Base-by-base conservation (phyloP, 2,113 vertebrate genomes). In the Hippocampus mohnikei region DNA sequence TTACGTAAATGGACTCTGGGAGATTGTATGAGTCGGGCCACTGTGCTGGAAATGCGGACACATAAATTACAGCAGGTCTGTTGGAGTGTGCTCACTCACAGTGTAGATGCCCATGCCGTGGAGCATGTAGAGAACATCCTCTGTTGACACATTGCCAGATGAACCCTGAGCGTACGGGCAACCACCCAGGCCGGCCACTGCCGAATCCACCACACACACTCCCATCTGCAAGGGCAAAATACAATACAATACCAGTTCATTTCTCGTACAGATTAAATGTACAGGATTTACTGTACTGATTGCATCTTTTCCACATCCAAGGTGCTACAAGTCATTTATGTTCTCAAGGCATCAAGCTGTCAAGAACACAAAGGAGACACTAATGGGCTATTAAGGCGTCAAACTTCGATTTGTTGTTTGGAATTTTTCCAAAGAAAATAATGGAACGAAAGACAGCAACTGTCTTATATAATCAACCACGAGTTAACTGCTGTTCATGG, bases 51-150 rank as follows among this genome's bases (percentile, higher is more conserved):
- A 78, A 81, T 69, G 42, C 21, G 61, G 53, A 76, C 13, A 63
- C 56, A 76, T 72, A 52, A 76, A 74, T 74, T 52, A 75, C 52
- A 56, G 29, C 33, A 75, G 59, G 55, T 67, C 70, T 67, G 48
- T 21, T 41, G 60, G 77, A 69, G 69, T 70, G 63, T 46, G 63
- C 42, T 66, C 63, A 92, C 94, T 94, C 90, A 99, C 96, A 27
- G 95, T 98, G 75, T 94, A 88, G 73, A 99, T 94, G 52, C 94
- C 96, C 84, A 98, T 91, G 76, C 96, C 96, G 48, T 94, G 91
- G 55, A 98, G 95, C 96, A 98, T 98, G 79, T 97, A 98, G 66
- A 98, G 77, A 73, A 97, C 92, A 82, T 98, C 97, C 79, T 98
- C 95, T 29, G 96, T 98, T 80, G 97, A 94, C 77, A 98, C 94